These are phyloP conservation scores for Amyelois transitella DNA, from an alignment of 1,140 invertebrate genomes.

Conservation along the genomic window DNA sequence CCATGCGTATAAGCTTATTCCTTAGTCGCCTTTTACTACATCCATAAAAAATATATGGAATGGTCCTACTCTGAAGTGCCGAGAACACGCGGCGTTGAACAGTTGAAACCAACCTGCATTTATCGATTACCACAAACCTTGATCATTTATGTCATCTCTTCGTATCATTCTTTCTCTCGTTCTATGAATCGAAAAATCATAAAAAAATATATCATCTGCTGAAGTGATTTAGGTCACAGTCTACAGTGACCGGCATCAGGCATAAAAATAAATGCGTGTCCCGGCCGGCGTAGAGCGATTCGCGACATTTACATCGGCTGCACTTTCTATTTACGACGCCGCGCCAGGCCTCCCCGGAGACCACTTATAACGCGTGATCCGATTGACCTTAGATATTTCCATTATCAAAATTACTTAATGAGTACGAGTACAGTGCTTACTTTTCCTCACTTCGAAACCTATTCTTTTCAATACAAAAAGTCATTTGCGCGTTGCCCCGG, in stretches of 20 bases:
- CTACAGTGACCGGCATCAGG: constrained; percentile 2
- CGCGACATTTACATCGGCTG: constrained; percentile 57
- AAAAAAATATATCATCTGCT: background rate
- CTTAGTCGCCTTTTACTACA: too few relatives aligned
- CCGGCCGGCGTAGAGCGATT: constrained; percentile 26
- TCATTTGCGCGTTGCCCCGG: background rate
- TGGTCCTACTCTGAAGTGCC: too few relatives aligned
- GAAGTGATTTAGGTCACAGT: constrained; percentile 1
- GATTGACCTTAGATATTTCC: constrained; percentile 1
- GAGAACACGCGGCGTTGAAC: too few relatives aligned
- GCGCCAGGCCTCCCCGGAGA: constrained; percentile 19
- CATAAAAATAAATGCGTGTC: constrained; percentile 47
- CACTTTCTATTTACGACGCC: constrained; percentile 56
- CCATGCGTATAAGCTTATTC: too few relatives aligned
- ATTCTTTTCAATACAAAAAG: too few relatives aligned
- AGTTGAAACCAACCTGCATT: too few relatives aligned
- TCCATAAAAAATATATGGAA: too few relatives aligned
- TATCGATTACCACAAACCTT: too few relatives aligned
- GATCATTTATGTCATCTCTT: too few relatives aligned
- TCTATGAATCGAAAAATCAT: too few relatives aligned
- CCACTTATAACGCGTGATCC: constrained; percentile 2
- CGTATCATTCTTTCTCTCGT: too few relatives aligned
- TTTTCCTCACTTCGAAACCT: background rate
- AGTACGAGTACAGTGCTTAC: background rate
- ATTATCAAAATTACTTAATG: background rate